A percentile compares a stretch with the other conserved stretches of the same genome.
Conservation (phyloP, 2,888 invertebrate genomes). For the Kuschelorhynchus macadamiae region DNA sequence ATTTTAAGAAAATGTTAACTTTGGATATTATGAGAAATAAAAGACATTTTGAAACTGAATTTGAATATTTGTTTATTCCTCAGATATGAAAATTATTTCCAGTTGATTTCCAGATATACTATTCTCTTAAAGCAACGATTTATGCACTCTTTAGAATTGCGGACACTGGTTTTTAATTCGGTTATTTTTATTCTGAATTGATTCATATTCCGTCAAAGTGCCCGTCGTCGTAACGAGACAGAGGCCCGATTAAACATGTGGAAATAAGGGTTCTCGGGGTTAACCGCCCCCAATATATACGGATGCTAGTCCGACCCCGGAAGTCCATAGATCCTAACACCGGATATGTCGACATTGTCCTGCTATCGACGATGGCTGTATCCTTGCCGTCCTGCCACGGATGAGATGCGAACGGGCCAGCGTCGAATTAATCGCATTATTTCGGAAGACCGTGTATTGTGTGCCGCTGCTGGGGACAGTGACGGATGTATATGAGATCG, state of each 20-base stretch:
- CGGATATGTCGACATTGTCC: slow-evolving; percentile 48
- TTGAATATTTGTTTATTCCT: too few relatives aligned
- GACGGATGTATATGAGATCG: slow-evolving; percentile 44
- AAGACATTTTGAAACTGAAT: too few relatives aligned
- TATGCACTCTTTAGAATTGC: too few relatives aligned
- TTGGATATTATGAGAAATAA: too few relatives aligned
- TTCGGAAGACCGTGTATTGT: slow-evolving; percentile 49
- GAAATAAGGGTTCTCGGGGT: slow-evolving; percentile 30
- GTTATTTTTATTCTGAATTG: too few relatives aligned
- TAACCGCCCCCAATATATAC: slow-evolving; percentile 18
- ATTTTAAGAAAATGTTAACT: too few relatives aligned
- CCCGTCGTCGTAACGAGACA: background rate
- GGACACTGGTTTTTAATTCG: too few relatives aligned
- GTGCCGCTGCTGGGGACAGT: slow-evolving; percentile 40
- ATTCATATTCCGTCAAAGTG: slow-evolving; percentile 9
- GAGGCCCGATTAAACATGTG: slow-evolving; percentile 23
- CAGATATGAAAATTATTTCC: too few relatives aligned
- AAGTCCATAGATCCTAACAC: slow-evolving; percentile 46
- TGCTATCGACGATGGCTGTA: slow-evolving; percentile 38
- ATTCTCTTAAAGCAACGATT: too few relatives aligned
- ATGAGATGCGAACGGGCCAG: slow-evolving; percentile 41
- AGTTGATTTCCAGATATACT: too few relatives aligned
- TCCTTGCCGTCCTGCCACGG: slow-evolving; percentile 35
- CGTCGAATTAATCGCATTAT: slow-evolving; percentile 45
- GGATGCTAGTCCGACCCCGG: slow-evolving; percentile 29